phyloP scores from a whole-genome alignment of 2,113 vertebrate species.

The Oxyruncus cristatus region DNA sequence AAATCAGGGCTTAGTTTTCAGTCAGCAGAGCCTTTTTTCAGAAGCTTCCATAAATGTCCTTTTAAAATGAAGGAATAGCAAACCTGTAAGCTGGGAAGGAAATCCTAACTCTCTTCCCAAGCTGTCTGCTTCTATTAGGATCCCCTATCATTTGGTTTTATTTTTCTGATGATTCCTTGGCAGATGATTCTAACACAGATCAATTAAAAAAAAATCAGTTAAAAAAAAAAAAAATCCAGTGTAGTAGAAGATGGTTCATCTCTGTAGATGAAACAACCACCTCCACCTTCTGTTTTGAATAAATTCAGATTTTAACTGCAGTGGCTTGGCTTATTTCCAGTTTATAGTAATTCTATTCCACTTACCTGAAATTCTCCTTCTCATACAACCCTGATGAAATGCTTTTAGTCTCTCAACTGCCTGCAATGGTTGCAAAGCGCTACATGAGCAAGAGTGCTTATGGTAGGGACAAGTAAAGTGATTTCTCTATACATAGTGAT shows the following conservation, averaged over 20 bases:
- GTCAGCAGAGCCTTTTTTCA: not conserved
- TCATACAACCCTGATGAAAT: not conserved
- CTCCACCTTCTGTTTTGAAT: conserved; percentile 29
- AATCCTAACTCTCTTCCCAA: not conserved
- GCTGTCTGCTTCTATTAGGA: not conserved
- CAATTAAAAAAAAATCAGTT: not conserved
- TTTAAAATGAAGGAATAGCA: not conserved
- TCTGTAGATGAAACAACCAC: conserved; percentile 23
- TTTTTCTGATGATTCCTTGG: not conserved
- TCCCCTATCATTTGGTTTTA: not conserved
- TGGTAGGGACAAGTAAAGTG: not conserved
- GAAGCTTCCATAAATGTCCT: not conserved
- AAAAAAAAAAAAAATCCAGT: not conserved
- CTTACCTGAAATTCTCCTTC: conserved; percentile 30
- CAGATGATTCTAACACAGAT: not conserved
- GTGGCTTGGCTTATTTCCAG: conserved; percentile 8
- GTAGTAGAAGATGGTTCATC: not conserved
- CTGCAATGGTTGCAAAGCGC: not conserved
- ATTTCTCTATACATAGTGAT: not conserved
- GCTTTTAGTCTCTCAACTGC: not conserved
- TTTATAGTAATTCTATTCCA: not conserved
- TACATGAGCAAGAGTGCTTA: not conserved
- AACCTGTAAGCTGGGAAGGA: not conserved
- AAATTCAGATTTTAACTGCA: conserved; percentile 3
- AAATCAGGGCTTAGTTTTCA: not conserved